Evolutionary conservation across 2,113 vertebrate genomes (phyloP), one percentile per base, ranked within the genome.

Genomic region (Fulica atra): DNA sequence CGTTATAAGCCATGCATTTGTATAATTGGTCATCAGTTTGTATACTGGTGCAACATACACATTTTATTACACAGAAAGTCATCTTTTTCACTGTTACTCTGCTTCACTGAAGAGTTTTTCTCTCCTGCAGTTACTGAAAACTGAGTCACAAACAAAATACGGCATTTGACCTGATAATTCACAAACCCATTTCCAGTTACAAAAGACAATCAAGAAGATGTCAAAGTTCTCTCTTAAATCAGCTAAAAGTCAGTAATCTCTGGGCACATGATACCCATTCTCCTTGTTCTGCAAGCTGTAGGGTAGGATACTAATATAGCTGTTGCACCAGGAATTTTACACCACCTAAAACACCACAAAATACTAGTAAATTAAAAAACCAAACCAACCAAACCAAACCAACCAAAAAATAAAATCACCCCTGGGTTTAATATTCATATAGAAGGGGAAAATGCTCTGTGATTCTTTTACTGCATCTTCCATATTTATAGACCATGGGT

Each of bases 401-500:
- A 46, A 46, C 17, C 3, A 57, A 42, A 15, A 8, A 46, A 10
- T 13, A 40, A 40, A 40, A 40, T 5, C 42, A 46, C 17, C 44
- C 17, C 44, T 26, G 1, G 0, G 10, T 51, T 89, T 64, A 60
- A 50, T 56, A 48, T 8, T 36, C 12, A 61, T n/a, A 5, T 3
- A 56, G 15, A 48, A 83, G 28, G 11, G 7, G 2, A 68, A 80
- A 71, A 13, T 12, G 5, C 3, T 63, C 2, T 0, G 1, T 26
- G 8, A 26, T n/a, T 78, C 28, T 54, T 53, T 36, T 24, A 28
- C 6, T 31, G 7, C 44, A 11, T 77, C 28, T 5, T 60, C 7
- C 9, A 5, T 40, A 26, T 63, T 18, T 71, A 23, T 66, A 61
- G 29, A 42, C 11, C 5, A 44, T 4, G 16, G 0, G 0, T 26